Percentiles rank a stretch among this genome's conserved stretches.
phyloP scores from a whole-genome alignment of 1,140 invertebrate genomes.

The Solen grandis region DNA sequence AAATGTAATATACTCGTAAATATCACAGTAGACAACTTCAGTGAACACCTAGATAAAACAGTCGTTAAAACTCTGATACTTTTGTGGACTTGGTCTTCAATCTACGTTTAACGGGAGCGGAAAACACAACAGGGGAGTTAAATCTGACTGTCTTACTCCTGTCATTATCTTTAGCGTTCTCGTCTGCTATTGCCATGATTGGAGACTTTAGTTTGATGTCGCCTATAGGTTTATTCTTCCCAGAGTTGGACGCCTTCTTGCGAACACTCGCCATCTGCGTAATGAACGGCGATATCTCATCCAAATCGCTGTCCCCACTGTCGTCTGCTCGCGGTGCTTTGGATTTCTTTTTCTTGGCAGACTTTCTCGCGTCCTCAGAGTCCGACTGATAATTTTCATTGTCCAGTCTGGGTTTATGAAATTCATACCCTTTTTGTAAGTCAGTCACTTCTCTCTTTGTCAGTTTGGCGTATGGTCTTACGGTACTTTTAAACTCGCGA shows the following conservation, averaged over 20 bases:
- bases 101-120: slow-evolving; percentile 10
- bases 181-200: not conserved
- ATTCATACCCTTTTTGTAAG: slow-evolving; percentile 66
- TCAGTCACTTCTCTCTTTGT: slow-evolving; percentile 62
- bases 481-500: slow-evolving; percentile 66
- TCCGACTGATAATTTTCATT: not conserved
- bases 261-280: slow-evolving; percentile 64
- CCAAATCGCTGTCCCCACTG: slow-evolving; percentile 46
- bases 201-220: slow-evolving; percentile 34
- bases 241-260: not conserved
- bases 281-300: slow-evolving; percentile 61
- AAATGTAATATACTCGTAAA: too few species aligned
- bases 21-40: too few species aligned
- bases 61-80: not conserved
- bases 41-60: too few species aligned
- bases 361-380: not conserved
- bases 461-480: slow-evolving; percentile 64
- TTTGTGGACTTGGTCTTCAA: slow-evolving; percentile 9
- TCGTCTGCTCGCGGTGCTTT: slow-evolving; percentile 1
- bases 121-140: slow-evolving; percentile 19
- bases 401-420: slow-evolving; percentile 65
- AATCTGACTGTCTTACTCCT: slow-evolving; percentile 37
- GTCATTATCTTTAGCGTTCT: not conserved
- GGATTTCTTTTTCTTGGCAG: slow-evolving; percentile 10
- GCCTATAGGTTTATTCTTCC: slow-evolving; percentile 17